Evolutionary conservation across 92 coral and sea anemone genomes (phyloP).

Genomic region (Heliopora coerulea): DNA sequence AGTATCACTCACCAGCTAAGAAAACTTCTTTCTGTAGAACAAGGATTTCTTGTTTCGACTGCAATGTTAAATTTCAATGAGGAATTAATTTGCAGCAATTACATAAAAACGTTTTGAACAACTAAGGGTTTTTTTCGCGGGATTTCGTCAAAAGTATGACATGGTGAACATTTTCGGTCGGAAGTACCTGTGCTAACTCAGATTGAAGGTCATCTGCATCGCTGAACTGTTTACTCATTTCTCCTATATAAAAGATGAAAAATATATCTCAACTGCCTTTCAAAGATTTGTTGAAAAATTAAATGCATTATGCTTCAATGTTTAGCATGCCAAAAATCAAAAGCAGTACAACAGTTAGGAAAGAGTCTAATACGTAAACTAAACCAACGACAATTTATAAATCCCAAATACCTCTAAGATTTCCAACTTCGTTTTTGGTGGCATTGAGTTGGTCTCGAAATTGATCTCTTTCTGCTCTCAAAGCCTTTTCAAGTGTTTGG

Average conservation of each 20-base stretch:
- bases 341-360: too few species aligned
- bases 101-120: too few species aligned
- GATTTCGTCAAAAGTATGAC: too few species aligned
- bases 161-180: too few species aligned
- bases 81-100: not conserved
- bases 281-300: too few species aligned
- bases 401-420: constrained; percentile 65
- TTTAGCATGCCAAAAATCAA: too few species aligned
- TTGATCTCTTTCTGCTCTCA: constrained; percentile 88
- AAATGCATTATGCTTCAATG: too few species aligned
- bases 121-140: too few species aligned
- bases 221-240: constrained; percentile 94
- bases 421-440: constrained; percentile 92
- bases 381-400: not conserved
- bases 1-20: constrained; percentile 63
- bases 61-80: not conserved
- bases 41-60: constrained; percentile 87
- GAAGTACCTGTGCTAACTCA: constrained; percentile 73
- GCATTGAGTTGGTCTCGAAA: constrained; percentile 92
- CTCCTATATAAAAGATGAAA: constrained; percentile 50
- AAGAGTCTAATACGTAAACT: not conserved
- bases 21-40: constrained; percentile 94
- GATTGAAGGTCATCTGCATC: constrained; percentile 98
- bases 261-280: not conserved
- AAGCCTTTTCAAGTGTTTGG: constrained; percentile 68